Evolutionary conservation across 2,888 invertebrate species (phyloP).

Genomic region (Eulithis testata): DNA sequence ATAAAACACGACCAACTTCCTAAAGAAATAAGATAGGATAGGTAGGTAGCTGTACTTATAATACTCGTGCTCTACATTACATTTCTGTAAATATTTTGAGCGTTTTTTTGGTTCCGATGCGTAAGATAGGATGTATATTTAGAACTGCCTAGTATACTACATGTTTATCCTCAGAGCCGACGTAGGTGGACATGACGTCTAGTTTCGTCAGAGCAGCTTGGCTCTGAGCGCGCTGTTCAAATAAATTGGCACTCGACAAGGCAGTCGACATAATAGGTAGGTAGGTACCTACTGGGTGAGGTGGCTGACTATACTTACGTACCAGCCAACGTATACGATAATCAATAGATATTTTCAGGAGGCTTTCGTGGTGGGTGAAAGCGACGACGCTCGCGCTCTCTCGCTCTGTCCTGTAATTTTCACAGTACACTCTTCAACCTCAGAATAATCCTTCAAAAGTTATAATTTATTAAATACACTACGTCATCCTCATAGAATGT

Average conservation of each 20-base stretch:
- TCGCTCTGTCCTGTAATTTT: constrained; percentile 75
- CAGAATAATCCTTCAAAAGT: constrained; percentile 39
- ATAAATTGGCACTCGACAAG: constrained; percentile 80
- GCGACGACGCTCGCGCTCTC: constrained; percentile 60
- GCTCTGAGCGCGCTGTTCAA: constrained; percentile 67
- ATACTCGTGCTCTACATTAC: background rate
- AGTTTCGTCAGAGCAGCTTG: constrained; percentile 50
- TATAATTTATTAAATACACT: background rate
- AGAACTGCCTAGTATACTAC: constrained; percentile 46
- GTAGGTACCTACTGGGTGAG: constrained; percentile 62
- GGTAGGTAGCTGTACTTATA: constrained; percentile 10
- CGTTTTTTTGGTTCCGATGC: constrained; percentile 42
- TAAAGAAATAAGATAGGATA: constrained; percentile 15
- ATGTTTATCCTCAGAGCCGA: constrained; percentile 51
- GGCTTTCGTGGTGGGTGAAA: constrained; percentile 78
- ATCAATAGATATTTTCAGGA: constrained; percentile 85
- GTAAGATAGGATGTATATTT: constrained; percentile 58
- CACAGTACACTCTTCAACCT: constrained; percentile 59
- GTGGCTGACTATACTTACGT: constrained; percentile 62
- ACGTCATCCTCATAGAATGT: constrained; percentile 4
- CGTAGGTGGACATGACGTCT: constrained; percentile 57
- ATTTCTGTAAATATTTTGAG: constrained; percentile 29
- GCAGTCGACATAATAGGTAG: constrained; percentile 70
- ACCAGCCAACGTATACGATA: constrained; percentile 79
- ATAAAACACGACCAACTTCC: constrained; percentile 34